Evolutionary conservation across 2,113 vertebrate genomes (phyloP).

Genomic region (Lepisosteus oculatus): DNA sequence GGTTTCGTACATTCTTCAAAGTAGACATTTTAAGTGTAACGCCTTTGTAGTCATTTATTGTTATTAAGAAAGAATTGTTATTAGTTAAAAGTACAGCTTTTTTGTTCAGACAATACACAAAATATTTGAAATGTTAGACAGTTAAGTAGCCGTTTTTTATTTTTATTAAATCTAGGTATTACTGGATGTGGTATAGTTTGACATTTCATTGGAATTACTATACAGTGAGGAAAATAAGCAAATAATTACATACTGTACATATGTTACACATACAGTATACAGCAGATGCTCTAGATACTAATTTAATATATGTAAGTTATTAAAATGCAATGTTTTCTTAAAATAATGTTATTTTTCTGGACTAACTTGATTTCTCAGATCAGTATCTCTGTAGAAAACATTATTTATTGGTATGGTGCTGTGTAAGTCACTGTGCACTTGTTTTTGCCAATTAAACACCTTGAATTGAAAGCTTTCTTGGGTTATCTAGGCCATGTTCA

Average conservation of each 20-base stretch:
- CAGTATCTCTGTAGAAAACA: constrained; percentile 17
- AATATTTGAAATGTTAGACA: no score
- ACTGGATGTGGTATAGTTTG: no score
- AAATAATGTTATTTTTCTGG: constrained; percentile 8
- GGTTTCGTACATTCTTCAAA: constrained; percentile 19
- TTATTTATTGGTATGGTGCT: constrained; percentile 42
- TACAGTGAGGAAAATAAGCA: no score
- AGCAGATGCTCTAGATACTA: no score
- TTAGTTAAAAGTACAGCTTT: no score
- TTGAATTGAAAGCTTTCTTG: constrained; percentile 28
- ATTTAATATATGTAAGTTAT: no score
- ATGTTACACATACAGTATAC: no score
- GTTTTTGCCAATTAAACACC: constrained; percentile 37
- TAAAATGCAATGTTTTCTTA: no score
- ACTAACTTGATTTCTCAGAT: not conserved
- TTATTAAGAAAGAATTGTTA: constrained; percentile 22
- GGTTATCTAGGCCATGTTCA: constrained; percentile 41
- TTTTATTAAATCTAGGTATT: constrained; percentile 25
- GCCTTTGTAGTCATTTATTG: constrained; percentile 31
- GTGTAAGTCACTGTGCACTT: constrained; percentile 6
- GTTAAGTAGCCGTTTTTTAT: not conserved
- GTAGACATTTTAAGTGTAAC: constrained; percentile 5
- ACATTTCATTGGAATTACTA: no score
- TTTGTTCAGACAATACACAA: no score
- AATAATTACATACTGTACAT: no score